These are phyloP conservation scores for Rousettus madagascariensis DNA, from an alignment of 2,797 vertebrate genomes.

Conservation along the genomic window DNA sequence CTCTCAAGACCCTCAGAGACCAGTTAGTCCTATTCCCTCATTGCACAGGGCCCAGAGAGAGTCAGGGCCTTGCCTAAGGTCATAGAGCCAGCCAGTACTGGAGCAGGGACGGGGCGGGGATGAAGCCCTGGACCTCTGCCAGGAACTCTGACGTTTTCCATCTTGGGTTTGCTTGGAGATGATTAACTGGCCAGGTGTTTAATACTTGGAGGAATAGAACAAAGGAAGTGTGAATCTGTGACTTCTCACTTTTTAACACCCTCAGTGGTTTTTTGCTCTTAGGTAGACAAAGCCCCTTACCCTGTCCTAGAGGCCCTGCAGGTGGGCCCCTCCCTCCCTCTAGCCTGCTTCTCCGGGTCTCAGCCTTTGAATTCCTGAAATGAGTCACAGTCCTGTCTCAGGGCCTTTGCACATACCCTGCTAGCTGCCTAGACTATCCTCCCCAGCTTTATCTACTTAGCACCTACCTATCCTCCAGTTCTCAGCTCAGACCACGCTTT, in stretches of 20 bases:
- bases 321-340: not conserved
- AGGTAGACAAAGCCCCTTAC: not conserved
- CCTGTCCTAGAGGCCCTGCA: not conserved
- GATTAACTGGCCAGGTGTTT: not conserved
- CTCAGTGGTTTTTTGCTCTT: not conserved
- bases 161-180: not conserved
- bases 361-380: not conserved
- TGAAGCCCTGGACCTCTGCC: not conserved
- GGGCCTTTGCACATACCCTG: not conserved
- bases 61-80: not conserved
- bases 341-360: not conserved
- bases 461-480: not conserved
- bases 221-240: not conserved
- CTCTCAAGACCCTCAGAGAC: not conserved
- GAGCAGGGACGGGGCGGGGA: no score
- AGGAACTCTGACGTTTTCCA: not conserved
- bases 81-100: not conserved
- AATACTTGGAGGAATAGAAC: not conserved
- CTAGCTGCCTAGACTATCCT: not conserved
- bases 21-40: not conserved
- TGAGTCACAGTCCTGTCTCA: not conserved
- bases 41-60: not conserved
- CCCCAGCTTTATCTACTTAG: not conserved
- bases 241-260: not conserved
- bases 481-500: not conserved